Evolutionary conservation across 92 coral and sea anemone genomes (phyloP).

Genomic region (Actinernus sp.): DNA sequence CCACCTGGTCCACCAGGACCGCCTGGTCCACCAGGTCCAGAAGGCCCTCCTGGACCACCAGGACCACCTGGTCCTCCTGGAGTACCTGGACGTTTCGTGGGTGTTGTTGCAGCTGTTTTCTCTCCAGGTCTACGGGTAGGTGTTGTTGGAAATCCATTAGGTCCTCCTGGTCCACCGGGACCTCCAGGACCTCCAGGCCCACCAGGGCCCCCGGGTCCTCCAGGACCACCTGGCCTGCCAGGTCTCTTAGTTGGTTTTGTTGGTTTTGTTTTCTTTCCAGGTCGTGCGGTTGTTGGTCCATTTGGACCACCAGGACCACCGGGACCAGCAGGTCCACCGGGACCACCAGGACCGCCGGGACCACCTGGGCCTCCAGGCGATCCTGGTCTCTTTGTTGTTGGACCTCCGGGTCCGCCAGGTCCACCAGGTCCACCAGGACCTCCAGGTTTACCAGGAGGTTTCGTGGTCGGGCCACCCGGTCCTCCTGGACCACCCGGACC

Average conservation of each 20-base stretch:
- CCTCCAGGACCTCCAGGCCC: constrained; percentile 87
- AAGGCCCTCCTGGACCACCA: constrained; percentile 81
- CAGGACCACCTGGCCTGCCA: too few relatives aligned
- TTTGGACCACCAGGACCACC: constrained; percentile 83
- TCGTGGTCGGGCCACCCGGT: constrained; percentile 85
- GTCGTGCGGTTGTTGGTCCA: constrained; percentile 28
- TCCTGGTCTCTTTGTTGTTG: constrained; percentile 62
- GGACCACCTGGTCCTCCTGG: constrained; percentile 79
- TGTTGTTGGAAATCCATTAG: too few relatives aligned
- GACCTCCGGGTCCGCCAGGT: constrained; percentile 73
- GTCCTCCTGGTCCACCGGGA: constrained; percentile 93
- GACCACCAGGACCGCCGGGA: constrained; percentile 90
- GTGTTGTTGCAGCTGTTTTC: constrained; percentile 40
- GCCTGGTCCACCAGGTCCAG: constrained; percentile 84
- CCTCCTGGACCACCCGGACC: constrained; percentile 71
- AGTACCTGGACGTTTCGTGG: constrained; percentile 50
- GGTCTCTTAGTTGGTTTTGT: constrained; percentile 53
- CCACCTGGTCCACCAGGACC: too few relatives aligned
- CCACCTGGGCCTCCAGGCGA: constrained; percentile 85
- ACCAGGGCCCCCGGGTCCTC: constrained; percentile 82
- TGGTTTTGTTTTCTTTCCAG: constrained; percentile 30
- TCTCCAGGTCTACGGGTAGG: constrained; percentile 64
- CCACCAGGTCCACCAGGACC: constrained; percentile 75
- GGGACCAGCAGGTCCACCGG: constrained; percentile 87
- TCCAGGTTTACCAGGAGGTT: constrained; percentile 75